Base-by-base conservation (phyloP, 2,113 vertebrate species). In the Cephalopterus ornatus region DNA sequence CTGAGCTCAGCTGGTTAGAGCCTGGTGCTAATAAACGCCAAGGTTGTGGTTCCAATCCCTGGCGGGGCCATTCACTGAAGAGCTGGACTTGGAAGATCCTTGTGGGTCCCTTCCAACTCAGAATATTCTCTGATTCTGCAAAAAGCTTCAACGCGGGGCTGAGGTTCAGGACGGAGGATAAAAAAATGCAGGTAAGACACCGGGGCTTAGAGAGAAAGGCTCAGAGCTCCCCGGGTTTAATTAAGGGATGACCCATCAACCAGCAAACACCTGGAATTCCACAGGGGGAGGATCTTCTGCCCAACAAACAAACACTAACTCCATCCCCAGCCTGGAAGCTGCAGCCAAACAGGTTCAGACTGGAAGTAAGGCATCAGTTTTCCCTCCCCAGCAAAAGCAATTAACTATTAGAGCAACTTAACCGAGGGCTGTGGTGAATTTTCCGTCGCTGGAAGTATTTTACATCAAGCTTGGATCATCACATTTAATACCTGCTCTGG, bases 151-250 rank as follows among this genome's bases (percentile, higher is more conserved):
- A 4, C 1, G 1, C 4, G 24, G 41, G 41, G 86, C 47, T 26
- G 33, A n/a, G 8, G 62, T 1, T 5, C 21, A 12, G 63, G 62
- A 42, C 0, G 53, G 35, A 56, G 46, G 71, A 32, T 7, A 28
- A 41, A 59, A 49, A 33, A 7, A 13, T 1, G 5, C 37, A 21
- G 1, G 2, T 5, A 5, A 24, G 33, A 22, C 15, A 4, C 9
- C 0, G 14, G 35, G 52, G n/a, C 8, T 33, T 17, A 2, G 8
- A 13, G 32, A 35, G 53, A 70, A 39, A 59, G 26, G 47, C 33
- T 33, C 1, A 4, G 85, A 50, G 50, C 49, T 46, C 22, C 6
- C 3, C 0, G 42, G 11, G 8, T 24, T 42, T 20, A 32, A 16
- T 7, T 35, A 39, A 5, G 37, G 68, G 93, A 3, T 18, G 65